Conservation (phyloP, 2,888 invertebrate species). For the Antitype chi region DNA sequence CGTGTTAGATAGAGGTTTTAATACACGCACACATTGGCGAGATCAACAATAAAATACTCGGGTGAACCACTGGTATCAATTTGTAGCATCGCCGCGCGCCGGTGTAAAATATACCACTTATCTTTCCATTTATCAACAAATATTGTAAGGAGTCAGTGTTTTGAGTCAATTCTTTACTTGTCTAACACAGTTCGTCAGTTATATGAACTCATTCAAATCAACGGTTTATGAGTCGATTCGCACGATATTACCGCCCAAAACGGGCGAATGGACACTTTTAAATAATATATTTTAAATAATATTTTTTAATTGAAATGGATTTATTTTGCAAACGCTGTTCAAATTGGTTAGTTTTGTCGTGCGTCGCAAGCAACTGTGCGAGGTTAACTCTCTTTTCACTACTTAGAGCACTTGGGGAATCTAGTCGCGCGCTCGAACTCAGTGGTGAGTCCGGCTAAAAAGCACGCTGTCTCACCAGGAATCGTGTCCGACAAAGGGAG, state of each 20-base stretch:
- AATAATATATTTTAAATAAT: neutral
- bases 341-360: neutral
- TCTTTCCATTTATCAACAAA: conserved; percentile 82
- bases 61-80: conserved; percentile 79
- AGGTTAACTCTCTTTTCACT: neutral
- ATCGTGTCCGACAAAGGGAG: too few relatives aligned
- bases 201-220: neutral
- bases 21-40: conserved; percentile 81
- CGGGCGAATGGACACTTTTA: too few relatives aligned
- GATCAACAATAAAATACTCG: conserved; percentile 78
- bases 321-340: neutral
- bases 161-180: conserved; percentile 59
- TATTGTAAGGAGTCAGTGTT: conserved; percentile 71
- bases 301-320: neutral
- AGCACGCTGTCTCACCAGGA: too few relatives aligned
- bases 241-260: too few relatives aligned
- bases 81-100: conserved; percentile 82
- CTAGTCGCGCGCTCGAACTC: too few relatives aligned
- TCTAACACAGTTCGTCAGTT: conserved; percentile 19
- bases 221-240: too few relatives aligned
- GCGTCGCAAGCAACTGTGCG: neutral
- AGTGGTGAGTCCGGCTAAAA: too few relatives aligned
- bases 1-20: conserved; percentile 83
- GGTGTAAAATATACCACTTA: conserved; percentile 79
- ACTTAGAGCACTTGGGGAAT: neutral